Conservation (phyloP, 2,888 invertebrate genomes). For the Parascotia fuliginaria region DNA sequence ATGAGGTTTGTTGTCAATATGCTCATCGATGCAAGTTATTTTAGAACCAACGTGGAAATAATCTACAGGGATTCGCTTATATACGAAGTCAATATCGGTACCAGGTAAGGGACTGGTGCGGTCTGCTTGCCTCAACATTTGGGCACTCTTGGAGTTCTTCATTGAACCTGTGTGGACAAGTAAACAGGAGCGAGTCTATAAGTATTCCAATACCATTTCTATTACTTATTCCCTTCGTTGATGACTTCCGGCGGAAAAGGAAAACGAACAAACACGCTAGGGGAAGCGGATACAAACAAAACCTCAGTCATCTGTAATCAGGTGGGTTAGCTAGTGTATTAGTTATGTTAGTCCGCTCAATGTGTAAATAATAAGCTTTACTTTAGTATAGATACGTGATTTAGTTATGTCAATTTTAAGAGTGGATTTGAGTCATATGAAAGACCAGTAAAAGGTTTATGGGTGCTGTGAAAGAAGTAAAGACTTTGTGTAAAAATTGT, state of each 20-base stretch:
- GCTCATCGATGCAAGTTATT: conserved; percentile 63
- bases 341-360: conserved; percentile 50
- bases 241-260: conserved; percentile 48
- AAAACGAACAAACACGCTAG: conserved; percentile 43
- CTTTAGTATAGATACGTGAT: conserved; percentile 18
- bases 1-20: conserved; percentile 62
- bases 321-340: conserved; percentile 40
- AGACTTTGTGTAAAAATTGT: conserved; percentile 47
- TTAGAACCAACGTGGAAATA: conserved; percentile 59
- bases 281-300: conserved; percentile 59
- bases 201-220: conserved; percentile 56
- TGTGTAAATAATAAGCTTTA: conserved; percentile 46
- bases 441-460: conserved; percentile 41
- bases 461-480: conserved; percentile 59
- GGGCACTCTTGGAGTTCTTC: conserved; percentile 89
- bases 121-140: conserved; percentile 88
- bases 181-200: conserved; percentile 77
- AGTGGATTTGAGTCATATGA: conserved; percentile 52
- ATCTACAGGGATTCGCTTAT: conserved; percentile 76
- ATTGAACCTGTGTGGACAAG: conserved; percentile 86
- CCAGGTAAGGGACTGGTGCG: conserved; percentile 87
- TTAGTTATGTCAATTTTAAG: conserved; percentile 44
- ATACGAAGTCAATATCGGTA: conserved; percentile 76
- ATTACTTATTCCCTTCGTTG: conserved; percentile 47
- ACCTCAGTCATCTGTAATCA: conserved; percentile 38